Evolutionary conservation across 2,797 vertebrate genomes (phyloP).

Genomic region (Sebastes cheni): DNA sequence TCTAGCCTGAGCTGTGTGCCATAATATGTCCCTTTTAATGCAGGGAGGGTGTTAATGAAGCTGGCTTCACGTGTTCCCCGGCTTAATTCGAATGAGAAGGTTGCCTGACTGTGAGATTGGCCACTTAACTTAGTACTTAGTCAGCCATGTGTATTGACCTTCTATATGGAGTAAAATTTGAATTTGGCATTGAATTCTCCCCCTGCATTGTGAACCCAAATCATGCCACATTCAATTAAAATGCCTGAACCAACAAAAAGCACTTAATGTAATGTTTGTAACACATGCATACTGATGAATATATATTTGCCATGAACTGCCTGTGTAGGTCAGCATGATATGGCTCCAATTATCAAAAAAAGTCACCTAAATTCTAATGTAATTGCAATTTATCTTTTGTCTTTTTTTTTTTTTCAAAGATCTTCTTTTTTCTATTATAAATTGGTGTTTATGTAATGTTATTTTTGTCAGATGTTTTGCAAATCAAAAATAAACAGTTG

Average conservation of each 20-base stretch:
- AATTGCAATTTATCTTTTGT: conserved; percentile 75
- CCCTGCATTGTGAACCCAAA: conserved; percentile 66
- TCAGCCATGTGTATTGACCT: conserved; percentile 34
- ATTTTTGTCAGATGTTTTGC: conserved; percentile 83
- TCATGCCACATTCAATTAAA: conserved; percentile 60
- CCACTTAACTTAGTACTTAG: conserved; percentile 36
- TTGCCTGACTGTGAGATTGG: conserved; percentile 44
- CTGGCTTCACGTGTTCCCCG: conserved; percentile 55
- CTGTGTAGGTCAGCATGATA: conserved; percentile 67
- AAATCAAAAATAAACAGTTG: conserved; percentile 84
- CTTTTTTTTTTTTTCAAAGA: conserved; percentile 67
- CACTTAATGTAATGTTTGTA: conserved; percentile 75
- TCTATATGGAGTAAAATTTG: conserved; percentile 30
- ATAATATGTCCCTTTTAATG: conserved; percentile 55
- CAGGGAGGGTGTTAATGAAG: conserved; percentile 42
- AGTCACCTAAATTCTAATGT: conserved; percentile 77
- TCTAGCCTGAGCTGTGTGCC: conserved; percentile 65
- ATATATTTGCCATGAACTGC: conserved; percentile 70
- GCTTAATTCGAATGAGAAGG: conserved; percentile 27
- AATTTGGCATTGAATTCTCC: conserved; percentile 62
- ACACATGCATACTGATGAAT: conserved; percentile 72
- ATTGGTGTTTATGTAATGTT: conserved; percentile 80
- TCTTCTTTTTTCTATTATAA: conserved; percentile 79
- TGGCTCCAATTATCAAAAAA: conserved; percentile 70
- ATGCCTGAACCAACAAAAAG: conserved; percentile 75